Conservation (phyloP, 2,797 vertebrate genomes). For the Rhabdomys pumilio region DNA sequence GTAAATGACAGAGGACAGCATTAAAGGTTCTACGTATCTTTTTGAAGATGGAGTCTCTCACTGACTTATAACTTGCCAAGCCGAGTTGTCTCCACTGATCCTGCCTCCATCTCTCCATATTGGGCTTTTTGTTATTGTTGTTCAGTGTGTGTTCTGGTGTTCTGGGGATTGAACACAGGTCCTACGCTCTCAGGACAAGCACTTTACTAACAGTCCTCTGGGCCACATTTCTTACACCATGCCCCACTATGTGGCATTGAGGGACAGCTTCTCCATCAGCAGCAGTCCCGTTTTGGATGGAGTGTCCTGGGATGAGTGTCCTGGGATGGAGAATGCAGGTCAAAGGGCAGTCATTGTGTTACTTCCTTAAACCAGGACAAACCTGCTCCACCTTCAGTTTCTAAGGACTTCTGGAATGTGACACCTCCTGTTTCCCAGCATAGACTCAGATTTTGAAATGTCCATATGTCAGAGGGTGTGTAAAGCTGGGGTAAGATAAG, state of each 20-base stretch:
- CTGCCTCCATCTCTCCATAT: background rate
- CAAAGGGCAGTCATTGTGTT: background rate
- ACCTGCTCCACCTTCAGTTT: background rate
- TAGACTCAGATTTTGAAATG: background rate
- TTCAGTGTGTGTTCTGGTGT: background rate
- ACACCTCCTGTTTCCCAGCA: background rate
- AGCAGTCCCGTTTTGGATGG: background rate
- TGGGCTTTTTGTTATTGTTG: background rate
- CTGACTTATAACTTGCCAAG: background rate
- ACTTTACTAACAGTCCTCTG: background rate
- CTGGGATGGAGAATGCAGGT: background rate
- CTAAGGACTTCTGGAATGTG: background rate
- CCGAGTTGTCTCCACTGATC: background rate
- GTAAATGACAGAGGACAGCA: background rate
- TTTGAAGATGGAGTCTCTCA: background rate
- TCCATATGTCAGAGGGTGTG: background rate
- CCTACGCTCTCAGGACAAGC: background rate
- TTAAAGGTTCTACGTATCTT: background rate
- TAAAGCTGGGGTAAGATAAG: background rate
- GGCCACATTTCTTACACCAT: background rate
- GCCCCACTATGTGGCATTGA: background rate
- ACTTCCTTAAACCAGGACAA: constrained; percentile 14
- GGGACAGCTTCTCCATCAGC: background rate
- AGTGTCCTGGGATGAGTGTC: too few relatives aligned
- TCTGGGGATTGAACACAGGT: background rate